phyloP scores from a whole-genome alignment of 2,888 invertebrate genomes.

The Dione vanillae region DNA sequence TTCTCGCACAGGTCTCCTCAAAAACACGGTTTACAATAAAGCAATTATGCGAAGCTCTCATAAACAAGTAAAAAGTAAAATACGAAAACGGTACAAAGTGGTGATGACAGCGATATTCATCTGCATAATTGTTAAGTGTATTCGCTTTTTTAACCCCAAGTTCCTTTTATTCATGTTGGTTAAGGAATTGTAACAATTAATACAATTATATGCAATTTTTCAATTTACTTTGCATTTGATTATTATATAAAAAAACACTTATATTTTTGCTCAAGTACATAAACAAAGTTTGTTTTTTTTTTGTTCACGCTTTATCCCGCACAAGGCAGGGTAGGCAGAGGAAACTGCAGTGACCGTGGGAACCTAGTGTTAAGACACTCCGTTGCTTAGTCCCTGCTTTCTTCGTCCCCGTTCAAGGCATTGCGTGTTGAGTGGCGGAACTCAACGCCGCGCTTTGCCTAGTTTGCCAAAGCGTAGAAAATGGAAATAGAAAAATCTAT shows the following conservation, averaged over 20 bases:
- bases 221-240: not conserved
- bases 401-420: no score
- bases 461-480: no score
- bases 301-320: no score
- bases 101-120: slow-evolving; percentile 16
- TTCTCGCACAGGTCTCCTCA: slow-evolving; percentile 13
- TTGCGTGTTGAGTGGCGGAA: no score
- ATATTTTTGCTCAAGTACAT: no score
- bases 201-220: not conserved
- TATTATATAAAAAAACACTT: not conserved
- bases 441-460: no score
- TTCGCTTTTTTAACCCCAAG: slow-evolving; percentile 17
- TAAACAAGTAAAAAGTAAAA: slow-evolving; percentile 15
- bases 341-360: no score
- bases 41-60: slow-evolving; percentile 4
- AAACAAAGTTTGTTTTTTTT: not conserved
- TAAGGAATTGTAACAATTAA: slow-evolving; percentile 18
- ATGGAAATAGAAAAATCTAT: no score
- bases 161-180: slow-evolving; percentile 5
- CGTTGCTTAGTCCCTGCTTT: no score
- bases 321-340: no score
- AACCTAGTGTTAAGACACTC: no score
- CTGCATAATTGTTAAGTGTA: slow-evolving; percentile 21
- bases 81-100: slow-evolving; percentile 9
- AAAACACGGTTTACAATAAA: slow-evolving; percentile 6